These are phyloP conservation scores for Druon quercuslanigerum DNA, from an alignment of 1,140 invertebrate genomes.

Conservation along the genomic window DNA sequence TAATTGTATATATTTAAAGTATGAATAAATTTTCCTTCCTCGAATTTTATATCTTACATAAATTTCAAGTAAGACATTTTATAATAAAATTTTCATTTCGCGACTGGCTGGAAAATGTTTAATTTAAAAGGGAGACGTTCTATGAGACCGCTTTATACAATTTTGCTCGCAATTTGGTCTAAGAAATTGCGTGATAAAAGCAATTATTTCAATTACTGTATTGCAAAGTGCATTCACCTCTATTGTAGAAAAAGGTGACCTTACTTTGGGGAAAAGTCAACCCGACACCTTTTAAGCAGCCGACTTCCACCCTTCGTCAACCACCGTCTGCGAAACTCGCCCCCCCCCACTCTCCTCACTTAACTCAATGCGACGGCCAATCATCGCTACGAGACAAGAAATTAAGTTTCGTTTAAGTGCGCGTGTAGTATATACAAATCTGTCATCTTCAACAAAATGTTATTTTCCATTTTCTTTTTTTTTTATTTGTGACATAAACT, in stretches of 20 bases:
- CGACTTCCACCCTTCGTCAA: slow-evolving; percentile 52
- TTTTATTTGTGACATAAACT: too few relatives aligned
- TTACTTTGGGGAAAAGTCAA: slow-evolving; percentile 66
- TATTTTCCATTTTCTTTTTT: too few relatives aligned
- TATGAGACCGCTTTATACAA: background rate
- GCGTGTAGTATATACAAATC: too few relatives aligned
- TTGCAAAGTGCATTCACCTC: slow-evolving; percentile 22
- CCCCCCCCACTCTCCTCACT: slow-evolving; percentile 50
- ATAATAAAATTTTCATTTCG: too few relatives aligned
- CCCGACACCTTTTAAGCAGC: slow-evolving; percentile 67
- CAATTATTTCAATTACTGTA: slow-evolving; percentile 24
- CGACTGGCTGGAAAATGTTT: too few relatives aligned
- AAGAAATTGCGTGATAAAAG: slow-evolving; percentile 22
- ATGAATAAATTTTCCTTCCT: too few relatives aligned
- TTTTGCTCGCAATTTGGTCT: background rate
- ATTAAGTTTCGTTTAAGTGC: slow-evolving; percentile 44
- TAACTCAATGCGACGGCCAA: slow-evolving; percentile 61
- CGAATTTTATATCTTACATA: too few relatives aligned
- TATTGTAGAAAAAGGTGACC: slow-evolving; percentile 58
- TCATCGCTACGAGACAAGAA: slow-evolving; percentile 53
- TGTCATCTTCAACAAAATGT: too few relatives aligned
- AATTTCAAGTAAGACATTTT: too few relatives aligned
- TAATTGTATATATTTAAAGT: too few relatives aligned
- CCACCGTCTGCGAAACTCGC: slow-evolving; percentile 46
- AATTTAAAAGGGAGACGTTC: background rate